Conservation (phyloP, 2,888 invertebrate genomes). For the Tinea pellionella region DNA sequence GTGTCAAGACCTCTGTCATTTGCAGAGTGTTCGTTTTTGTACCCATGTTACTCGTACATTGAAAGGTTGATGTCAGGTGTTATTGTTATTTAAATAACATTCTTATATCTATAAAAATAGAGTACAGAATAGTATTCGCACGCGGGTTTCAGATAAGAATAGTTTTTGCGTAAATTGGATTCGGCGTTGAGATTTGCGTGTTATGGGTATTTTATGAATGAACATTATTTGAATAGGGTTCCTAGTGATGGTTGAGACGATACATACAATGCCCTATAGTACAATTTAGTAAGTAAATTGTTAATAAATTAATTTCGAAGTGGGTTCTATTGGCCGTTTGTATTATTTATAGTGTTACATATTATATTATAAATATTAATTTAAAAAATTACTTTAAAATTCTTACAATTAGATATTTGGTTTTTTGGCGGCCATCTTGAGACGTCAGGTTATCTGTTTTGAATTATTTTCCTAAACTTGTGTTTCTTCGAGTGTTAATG, state of each 20-base stretch:
- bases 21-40: constrained; percentile 2
- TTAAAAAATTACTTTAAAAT: too few relatives aligned
- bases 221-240: not conserved
- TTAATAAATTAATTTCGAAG: too few relatives aligned
- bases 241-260: not conserved
- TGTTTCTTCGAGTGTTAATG: too few relatives aligned
- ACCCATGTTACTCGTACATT: not conserved
- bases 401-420: too few relatives aligned
- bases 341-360: too few relatives aligned
- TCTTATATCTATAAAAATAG: not conserved
- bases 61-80: not conserved
- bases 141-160: not conserved
- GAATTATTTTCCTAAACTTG: too few relatives aligned
- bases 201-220: not conserved
- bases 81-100: constrained; percentile 1
- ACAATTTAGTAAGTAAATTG: too few relatives aligned
- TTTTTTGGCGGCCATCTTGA: too few relatives aligned
- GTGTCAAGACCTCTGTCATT: constrained; percentile 11
- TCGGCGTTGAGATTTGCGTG: not conserved
- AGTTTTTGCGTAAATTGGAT: constrained; percentile 7
- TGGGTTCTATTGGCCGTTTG: too few relatives aligned
- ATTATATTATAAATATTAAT: too few relatives aligned
- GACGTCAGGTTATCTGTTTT: too few relatives aligned
- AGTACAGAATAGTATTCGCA: not conserved
- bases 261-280: too few relatives aligned